Conservation (phyloP, 1,140 invertebrate species). For the Neomicropteryx cornuta region DNA sequence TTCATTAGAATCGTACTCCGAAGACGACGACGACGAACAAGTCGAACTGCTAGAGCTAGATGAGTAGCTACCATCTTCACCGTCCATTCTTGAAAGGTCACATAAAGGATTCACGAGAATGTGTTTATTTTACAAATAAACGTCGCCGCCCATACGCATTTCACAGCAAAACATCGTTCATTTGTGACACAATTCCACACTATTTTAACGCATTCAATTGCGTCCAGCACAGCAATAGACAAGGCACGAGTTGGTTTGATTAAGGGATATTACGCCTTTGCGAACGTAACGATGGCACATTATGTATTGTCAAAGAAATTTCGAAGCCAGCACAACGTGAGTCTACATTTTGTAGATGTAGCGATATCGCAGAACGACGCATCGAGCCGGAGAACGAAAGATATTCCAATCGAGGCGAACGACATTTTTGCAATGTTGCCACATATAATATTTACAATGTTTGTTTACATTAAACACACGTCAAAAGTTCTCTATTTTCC, state of each 20-base stretch:
- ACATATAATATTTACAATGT: too few species aligned
- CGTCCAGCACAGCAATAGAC: neutral
- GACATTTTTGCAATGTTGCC: too few species aligned
- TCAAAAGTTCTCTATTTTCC: too few species aligned
- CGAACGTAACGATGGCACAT: too few species aligned
- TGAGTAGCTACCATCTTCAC: constrained; percentile 9
- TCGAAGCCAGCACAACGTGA: neutral
- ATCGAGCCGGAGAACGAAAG: constrained; percentile 8
- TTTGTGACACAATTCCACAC: too few species aligned
- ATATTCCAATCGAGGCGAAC: constrained; percentile 7
- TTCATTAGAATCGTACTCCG: constrained; percentile 26
- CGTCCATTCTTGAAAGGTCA: constrained; percentile 6
- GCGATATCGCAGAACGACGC: constrained; percentile 6
- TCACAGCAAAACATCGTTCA: constrained; percentile 6
- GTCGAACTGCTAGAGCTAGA: constrained; percentile 8
- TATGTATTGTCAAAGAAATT: constrained; percentile 2
- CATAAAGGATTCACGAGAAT: neutral
- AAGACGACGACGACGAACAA: constrained; percentile 7
- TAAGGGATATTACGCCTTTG: too few species aligned
- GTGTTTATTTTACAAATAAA: neutral
- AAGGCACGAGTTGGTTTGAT: neutral
- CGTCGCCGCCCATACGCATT: constrained; percentile 5
- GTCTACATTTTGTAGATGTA: constrained; percentile 4
- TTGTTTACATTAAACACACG: too few species aligned
- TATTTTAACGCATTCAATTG: constrained; percentile 4